A percentile compares a stretch with the other conserved stretches of the same genome.
Conservation (phyloP, 2,888 invertebrate genomes). For the Sarcophaga subvicina region DNA sequence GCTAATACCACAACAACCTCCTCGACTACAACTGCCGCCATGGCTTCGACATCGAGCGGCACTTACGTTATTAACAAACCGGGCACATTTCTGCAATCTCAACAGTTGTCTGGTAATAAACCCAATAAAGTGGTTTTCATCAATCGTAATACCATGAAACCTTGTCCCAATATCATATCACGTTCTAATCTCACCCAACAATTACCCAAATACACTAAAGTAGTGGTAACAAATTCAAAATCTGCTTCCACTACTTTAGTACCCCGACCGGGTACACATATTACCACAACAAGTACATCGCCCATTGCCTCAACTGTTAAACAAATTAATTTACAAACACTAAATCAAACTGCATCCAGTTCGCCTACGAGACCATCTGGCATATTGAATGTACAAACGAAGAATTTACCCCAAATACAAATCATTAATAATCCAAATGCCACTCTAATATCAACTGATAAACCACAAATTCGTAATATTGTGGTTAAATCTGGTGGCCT, state of each 20-base stretch:
- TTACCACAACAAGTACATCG: conserved; percentile 56
- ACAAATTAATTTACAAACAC: conserved; percentile 72
- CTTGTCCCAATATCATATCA: conserved; percentile 76
- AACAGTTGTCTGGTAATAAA: conserved; percentile 71
- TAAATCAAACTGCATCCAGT: conserved; percentile 65
- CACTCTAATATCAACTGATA: conserved; percentile 66
- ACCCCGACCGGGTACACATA: conserved; percentile 66
- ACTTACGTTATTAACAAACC: conserved; percentile 77
- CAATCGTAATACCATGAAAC: conserved; percentile 80
- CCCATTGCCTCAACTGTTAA: conserved; percentile 73
- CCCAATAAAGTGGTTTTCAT: conserved; percentile 80
- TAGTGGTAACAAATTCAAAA: conserved; percentile 76
- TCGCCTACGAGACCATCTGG: conserved; percentile 61
- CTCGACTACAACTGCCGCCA: conserved; percentile 43
- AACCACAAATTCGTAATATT: conserved; percentile 74
- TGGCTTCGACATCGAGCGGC: conserved; percentile 66
- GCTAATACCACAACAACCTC: conserved; percentile 65
- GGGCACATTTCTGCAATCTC: conserved; percentile 70
- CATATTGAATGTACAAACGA: conserved; percentile 72
- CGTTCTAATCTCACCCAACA: conserved; percentile 74
- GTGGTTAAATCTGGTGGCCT: conserved; percentile 74
- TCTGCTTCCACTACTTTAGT: conserved; percentile 72
- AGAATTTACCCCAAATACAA: conserved; percentile 73
- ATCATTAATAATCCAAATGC: conserved; percentile 70
- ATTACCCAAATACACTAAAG: conserved; percentile 75